Evolutionary conservation across 2,797 vertebrate species (phyloP).

Genomic region (Paguma larvata): DNA sequence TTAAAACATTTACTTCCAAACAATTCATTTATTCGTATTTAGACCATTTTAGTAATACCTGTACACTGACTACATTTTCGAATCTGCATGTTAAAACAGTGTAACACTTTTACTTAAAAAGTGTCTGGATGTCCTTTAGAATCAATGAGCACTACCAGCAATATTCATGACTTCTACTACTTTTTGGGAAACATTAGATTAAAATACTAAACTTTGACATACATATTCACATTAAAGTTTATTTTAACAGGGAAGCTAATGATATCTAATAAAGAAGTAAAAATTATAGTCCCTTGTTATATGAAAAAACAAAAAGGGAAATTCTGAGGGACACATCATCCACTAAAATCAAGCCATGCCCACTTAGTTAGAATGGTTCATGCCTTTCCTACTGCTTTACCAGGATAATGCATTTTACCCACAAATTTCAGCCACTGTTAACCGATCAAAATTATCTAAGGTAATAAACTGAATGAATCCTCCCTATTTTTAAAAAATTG

Average conservation of each 20-base stretch:
- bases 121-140: neutral
- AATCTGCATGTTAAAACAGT: neutral
- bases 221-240: neutral
- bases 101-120: neutral
- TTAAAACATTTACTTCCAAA: neutral
- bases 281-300: neutral
- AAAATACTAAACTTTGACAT: neutral
- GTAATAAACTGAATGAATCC: neutral
- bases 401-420: neutral
- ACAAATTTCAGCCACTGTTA: neutral
- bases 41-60: neutral
- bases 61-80: neutral
- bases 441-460: neutral
- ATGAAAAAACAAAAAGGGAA: neutral
- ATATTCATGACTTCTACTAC: neutral
- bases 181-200: neutral
- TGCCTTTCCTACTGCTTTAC: neutral
- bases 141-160: neutral
- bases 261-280: neutral
- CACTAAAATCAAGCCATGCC: neutral
- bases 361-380: neutral
- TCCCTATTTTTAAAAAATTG: neutral
- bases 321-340: neutral
- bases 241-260: constrained; percentile 3
- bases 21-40: neutral